phyloP scores from a whole-genome alignment of 2,888 invertebrate genomes.

The Hypolimnas misippus region DNA sequence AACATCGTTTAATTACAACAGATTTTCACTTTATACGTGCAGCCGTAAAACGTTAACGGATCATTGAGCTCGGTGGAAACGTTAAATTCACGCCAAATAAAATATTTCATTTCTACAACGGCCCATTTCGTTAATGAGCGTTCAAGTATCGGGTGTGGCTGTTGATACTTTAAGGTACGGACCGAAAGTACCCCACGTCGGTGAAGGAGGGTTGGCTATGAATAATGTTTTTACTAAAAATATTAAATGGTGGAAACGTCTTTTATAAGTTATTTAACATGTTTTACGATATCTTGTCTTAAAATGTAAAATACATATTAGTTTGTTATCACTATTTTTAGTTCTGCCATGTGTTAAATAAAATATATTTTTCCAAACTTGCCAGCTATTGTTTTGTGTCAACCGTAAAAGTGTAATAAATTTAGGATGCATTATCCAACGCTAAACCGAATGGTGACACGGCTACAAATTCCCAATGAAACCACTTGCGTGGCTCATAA shows the following conservation, averaged over 20 bases:
- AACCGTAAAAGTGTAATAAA: slow-evolving; percentile 25
- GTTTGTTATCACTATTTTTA: not conserved
- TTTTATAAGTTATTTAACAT: not conserved
- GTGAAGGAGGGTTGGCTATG: slow-evolving; percentile 27
- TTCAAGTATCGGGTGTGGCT: slow-evolving; percentile 49
- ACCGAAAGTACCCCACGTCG: slow-evolving; percentile 21
- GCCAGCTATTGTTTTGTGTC: not conserved
- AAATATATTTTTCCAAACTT: not conserved
- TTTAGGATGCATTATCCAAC: slow-evolving; percentile 25
- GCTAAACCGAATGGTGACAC: slow-evolving; percentile 30
- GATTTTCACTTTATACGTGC: slow-evolving; percentile 30
- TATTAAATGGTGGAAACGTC: not conserved
- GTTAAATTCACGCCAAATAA: slow-evolving; percentile 52
- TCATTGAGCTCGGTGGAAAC: slow-evolving; percentile 48
- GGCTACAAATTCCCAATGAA: slow-evolving; percentile 33
- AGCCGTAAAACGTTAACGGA: slow-evolving; percentile 42
- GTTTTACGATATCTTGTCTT: not conserved
- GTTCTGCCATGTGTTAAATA: not conserved
- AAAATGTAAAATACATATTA: not conserved
- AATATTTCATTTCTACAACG: slow-evolving; percentile 54
- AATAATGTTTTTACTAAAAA: slow-evolving; percentile 19
- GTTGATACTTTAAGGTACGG: slow-evolving; percentile 37
- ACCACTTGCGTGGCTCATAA: slow-evolving; percentile 51
- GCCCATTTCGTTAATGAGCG: slow-evolving; percentile 59
- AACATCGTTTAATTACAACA: slow-evolving; percentile 31